Base-by-base conservation (phyloP, 2,797 vertebrate genomes). In the Oryzias sinensis region DNA sequence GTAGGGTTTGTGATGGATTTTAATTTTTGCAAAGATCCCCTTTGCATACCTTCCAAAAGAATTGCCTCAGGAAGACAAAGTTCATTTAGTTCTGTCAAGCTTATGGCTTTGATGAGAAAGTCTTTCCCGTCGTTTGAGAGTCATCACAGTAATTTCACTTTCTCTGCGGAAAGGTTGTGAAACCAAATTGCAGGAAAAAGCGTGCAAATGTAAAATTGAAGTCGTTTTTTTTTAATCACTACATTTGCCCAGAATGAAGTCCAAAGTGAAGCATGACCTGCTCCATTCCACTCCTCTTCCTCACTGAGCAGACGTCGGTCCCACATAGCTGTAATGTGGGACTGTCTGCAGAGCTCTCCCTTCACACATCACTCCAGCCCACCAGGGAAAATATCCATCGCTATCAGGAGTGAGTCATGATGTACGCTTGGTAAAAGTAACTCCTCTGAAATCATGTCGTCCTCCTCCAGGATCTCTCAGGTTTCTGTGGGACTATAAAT, bases 261-360 rank as follows among this genome's bases (percentile, higher is more conserved):
- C 18, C 29, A 20, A 17, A 55, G 49, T 43, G 47, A 24, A 52
- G 59, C 60, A 24, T 55, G 59, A 72, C 62, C 73, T 64, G 53
- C 42, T 37, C 1, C 56, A 33, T 70, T 80, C 69, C 62, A 56
- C 37, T 61, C 4, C 14, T 54, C 67, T 62, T 47, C 48, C 68
- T 74, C 65, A 59, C 60, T 56, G 72, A 70, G 46, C 84, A 86
- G 74, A 78, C 76, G 81, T 76, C 65, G 64, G 56, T 74, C 83
- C 70, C 80, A 80, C 61, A 17, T 74, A 80, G 58, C 68, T 48
- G 46, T 49, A 72, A 73, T 71, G 48, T 41, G 57, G 25, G 50
- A 59, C 41, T 53, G 27, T 50, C 57, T 47, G 42, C 7, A 42
- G 50, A 56, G 25, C 56, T 49, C 57, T 40, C 13, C 42, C 53